These are phyloP conservation scores for Chaetops frenatus DNA, from an alignment of 2,113 vertebrate species.

Conservation along the genomic window DNA sequence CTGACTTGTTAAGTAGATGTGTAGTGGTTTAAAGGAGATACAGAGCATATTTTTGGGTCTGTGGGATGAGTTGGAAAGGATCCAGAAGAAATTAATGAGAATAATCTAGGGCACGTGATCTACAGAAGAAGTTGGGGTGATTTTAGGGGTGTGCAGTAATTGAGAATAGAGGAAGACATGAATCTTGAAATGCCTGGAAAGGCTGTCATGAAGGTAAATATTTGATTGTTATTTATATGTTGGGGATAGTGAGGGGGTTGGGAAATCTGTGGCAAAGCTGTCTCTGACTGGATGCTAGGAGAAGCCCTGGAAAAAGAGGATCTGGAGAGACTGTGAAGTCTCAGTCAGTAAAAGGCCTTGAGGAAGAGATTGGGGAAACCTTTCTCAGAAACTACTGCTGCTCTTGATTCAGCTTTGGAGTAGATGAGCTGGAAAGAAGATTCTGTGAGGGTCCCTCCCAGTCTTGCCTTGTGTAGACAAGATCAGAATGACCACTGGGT, in stretches of 20 bases:
- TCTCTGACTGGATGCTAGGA: not conserved
- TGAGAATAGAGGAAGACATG: not conserved
- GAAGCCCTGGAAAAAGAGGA: not conserved
- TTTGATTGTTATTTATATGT: not conserved
- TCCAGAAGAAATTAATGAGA: not conserved
- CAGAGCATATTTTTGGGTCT: not conserved
- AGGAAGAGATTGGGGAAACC: not conserved
- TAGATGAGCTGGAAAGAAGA: not conserved
- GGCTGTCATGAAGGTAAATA: not conserved
- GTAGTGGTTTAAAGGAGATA: not conserved
- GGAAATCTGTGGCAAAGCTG: not conserved
- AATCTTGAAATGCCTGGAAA: not conserved
- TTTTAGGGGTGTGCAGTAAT: not conserved
- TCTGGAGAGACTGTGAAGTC: not conserved
- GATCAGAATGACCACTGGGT: not conserved
- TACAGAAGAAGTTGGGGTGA: not conserved
- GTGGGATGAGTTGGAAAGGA: constrained; percentile 9
- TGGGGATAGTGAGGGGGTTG: not conserved
- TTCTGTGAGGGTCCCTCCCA: not conserved
- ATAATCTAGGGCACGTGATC: not conserved
- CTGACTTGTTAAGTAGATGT: constrained; percentile 3
- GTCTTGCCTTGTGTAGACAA: not conserved
- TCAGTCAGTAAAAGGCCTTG: not conserved
- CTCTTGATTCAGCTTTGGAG: not conserved
- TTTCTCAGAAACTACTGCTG: not conserved